Conservation (phyloP, 2,113 vertebrate species). For the Apteryx mantelli region DNA sequence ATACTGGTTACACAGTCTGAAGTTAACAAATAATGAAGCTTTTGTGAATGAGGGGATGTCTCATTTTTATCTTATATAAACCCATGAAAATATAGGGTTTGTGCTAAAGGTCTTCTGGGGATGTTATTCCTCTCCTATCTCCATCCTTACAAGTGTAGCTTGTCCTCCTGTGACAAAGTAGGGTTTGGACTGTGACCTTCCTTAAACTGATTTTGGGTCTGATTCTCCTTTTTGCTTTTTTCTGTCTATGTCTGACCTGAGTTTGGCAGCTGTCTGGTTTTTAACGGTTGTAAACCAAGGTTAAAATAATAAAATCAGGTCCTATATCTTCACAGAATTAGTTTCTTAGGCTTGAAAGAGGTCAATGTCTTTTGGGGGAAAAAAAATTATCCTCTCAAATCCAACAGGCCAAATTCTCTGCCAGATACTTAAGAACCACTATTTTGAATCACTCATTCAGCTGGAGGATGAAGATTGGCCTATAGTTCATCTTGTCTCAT, state of each 20-base stretch:
- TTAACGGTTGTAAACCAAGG: background rate
- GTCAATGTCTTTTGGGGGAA: background rate
- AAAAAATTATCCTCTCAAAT: background rate
- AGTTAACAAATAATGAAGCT: conserved; percentile 53
- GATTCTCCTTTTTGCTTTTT: background rate
- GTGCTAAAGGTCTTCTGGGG: background rate
- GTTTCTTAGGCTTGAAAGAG: background rate
- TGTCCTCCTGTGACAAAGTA: background rate
- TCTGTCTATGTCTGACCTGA: background rate
- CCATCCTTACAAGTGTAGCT: background rate
- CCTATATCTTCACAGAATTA: background rate
- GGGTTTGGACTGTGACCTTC: background rate
- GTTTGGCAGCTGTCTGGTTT: background rate
- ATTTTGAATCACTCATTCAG: background rate
- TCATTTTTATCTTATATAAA: conserved; percentile 14
- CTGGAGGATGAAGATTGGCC: conserved; percentile 25
- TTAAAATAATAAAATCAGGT: background rate
- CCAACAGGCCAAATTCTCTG: background rate
- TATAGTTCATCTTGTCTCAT: conserved; percentile 9
- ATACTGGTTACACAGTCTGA: background rate
- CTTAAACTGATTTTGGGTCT: background rate
- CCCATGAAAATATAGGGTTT: background rate
- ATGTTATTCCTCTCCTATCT: background rate
- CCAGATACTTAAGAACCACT: conserved; percentile 24
- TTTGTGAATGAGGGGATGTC: conserved; percentile 32